Evolutionary conservation across 2,113 vertebrate genomes (phyloP).

Genomic region (Mobula hypostoma): DNA sequence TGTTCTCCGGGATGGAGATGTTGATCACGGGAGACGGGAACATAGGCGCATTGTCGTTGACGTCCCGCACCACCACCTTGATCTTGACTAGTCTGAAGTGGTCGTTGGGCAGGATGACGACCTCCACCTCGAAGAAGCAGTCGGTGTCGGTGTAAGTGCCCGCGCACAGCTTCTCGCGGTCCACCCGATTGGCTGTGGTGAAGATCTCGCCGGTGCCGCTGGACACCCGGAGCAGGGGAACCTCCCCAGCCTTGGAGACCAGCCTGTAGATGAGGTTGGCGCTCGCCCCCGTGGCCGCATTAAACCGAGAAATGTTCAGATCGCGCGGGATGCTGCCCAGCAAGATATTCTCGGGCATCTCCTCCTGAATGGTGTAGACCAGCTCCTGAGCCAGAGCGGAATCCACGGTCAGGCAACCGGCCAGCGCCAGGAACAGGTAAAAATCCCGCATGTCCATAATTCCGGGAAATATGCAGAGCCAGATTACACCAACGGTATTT

Average conservation of each 20-base stretch:
- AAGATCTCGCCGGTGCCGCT: constrained; percentile 94
- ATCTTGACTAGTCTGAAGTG: constrained; percentile 98
- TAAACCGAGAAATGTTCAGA: constrained; percentile 95
- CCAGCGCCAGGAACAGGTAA: constrained; percentile 92
- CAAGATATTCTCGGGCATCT: constrained; percentile 94
- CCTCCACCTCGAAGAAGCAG: constrained; percentile 97
- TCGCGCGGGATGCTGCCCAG: constrained; percentile 99
- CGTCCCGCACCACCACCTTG: constrained; percentile 96
- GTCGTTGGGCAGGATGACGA: constrained; percentile 97
- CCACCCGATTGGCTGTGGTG: constrained; percentile 91
- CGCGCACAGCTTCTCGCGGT: constrained; percentile 93
- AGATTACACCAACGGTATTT: neutral
- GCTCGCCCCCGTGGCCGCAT: constrained; percentile 82
- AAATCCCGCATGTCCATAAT: constrained; percentile 98
- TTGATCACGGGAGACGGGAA: constrained; percentile 98
- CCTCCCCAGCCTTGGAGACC: constrained; percentile 94
- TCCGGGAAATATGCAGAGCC: constrained; percentile 31
- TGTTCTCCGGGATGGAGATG: constrained; percentile 98
- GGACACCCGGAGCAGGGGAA: constrained; percentile 89
- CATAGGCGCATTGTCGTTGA: constrained; percentile 98
- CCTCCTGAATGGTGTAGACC: constrained; percentile 96
- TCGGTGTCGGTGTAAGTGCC: constrained; percentile 80
- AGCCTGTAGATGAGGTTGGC: constrained; percentile 94
- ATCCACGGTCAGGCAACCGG: constrained; percentile 92
- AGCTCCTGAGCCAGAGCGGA: constrained; percentile 95